These are phyloP conservation scores for Lasius platythorax DNA, from an alignment of 2,888 invertebrate genomes.

Conservation along the genomic window DNA sequence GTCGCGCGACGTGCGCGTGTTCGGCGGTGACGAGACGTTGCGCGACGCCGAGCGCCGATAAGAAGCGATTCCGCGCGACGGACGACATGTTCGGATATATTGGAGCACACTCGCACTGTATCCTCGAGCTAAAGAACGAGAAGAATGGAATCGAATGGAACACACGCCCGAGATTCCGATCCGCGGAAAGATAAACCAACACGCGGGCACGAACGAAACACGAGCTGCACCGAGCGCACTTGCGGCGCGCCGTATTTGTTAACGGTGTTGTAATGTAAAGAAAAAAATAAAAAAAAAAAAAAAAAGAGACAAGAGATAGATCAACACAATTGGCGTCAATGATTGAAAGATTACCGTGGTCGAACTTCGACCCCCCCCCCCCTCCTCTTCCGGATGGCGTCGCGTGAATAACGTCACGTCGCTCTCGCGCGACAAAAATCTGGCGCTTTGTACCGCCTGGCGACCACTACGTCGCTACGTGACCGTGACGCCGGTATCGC, in stretches of 20 bases:
- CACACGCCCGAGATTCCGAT: not conserved
- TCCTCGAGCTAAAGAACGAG: not conserved
- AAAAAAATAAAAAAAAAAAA: not conserved
- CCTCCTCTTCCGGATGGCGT: not conserved
- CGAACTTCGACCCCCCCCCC: not conserved
- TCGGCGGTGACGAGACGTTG: not conserved
- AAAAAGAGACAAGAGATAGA: too few relatives aligned
- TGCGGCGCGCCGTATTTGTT: not conserved
- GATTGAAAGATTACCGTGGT: not conserved
- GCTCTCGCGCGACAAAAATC: not conserved
- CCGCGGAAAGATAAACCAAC: not conserved
- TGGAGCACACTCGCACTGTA: not conserved
- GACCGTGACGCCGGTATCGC: not conserved
- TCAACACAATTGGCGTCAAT: not conserved
- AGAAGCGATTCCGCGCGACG: constrained; percentile 1
- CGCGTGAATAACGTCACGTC: not conserved
- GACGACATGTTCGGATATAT: not conserved
- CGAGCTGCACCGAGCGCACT: not conserved
- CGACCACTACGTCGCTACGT: not conserved
- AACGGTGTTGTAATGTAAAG: not conserved
- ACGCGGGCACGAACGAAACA: not conserved
- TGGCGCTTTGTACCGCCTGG: not conserved
- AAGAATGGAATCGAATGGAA: not conserved
- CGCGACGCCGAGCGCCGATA: constrained; percentile 9
- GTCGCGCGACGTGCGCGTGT: not conserved